phyloP scores from a whole-genome alignment of 2,888 invertebrate species.

The Mesorhabditis spiculigera region DNA sequence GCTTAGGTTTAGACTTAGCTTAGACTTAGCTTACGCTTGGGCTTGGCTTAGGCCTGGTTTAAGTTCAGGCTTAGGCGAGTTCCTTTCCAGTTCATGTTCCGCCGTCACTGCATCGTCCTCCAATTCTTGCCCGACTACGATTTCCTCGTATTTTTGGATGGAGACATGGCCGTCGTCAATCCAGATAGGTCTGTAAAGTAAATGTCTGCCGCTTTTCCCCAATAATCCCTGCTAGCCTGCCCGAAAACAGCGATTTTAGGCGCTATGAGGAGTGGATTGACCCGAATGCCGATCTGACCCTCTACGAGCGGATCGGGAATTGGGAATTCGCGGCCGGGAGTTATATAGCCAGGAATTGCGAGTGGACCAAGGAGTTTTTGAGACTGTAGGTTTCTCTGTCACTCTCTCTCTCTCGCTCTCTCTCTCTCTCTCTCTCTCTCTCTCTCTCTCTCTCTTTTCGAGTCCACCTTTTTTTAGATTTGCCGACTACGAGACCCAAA shows the following conservation, averaged over 20 bases:
- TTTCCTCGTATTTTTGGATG: slow-evolving; percentile 34
- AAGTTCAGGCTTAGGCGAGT: too few relatives aligned
- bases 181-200: slow-evolving; percentile 23
- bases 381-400: too few relatives aligned
- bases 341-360: slow-evolving; percentile 21
- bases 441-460: too few relatives aligned
- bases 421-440: too few relatives aligned
- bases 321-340: slow-evolving; percentile 25
- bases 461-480: slow-evolving; percentile 29
- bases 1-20: background rate
- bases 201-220: background rate
- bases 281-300: slow-evolving; percentile 17
- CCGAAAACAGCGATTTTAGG: slow-evolving; percentile 11
- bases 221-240: background rate
- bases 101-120: slow-evolving; percentile 29
- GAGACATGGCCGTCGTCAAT: slow-evolving; percentile 35
- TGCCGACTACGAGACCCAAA: slow-evolving; percentile 24
- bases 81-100: slow-evolving; percentile 30
- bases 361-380: slow-evolving; percentile 17
- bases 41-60: too few relatives aligned
- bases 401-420: too few relatives aligned
- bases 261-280: slow-evolving; percentile 23
- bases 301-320: slow-evolving; percentile 28
- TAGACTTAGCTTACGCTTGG: too few relatives aligned
- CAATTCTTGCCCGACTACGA: slow-evolving; percentile 17